phyloP scores from a whole-genome alignment of 1,140 invertebrate species.

The Asbolus verrucosus region DNA sequence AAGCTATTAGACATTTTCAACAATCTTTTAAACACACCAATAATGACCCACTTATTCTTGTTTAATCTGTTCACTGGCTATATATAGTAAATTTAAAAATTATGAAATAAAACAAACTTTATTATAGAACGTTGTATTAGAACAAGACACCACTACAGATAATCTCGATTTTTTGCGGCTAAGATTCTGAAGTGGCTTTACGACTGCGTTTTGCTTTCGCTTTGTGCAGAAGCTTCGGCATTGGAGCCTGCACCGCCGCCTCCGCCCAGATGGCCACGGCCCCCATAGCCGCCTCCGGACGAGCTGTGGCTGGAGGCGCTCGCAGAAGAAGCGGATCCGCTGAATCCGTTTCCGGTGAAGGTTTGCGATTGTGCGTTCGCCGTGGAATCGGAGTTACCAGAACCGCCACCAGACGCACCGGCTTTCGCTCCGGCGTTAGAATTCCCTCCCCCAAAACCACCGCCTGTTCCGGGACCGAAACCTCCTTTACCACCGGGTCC shows the following conservation, averaged over 20 bases:
- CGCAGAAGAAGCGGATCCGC: slow-evolving; percentile 31
- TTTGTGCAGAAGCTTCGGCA: slow-evolving; percentile 8
- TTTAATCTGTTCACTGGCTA: too few relatives aligned
- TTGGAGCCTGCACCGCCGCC: not conserved
- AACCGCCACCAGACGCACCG: slow-evolving; percentile 14
- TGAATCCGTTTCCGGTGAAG: slow-evolving; percentile 36
- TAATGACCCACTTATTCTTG: too few relatives aligned
- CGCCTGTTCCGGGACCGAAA: slow-evolving; percentile 5
- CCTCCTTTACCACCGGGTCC: not conserved
- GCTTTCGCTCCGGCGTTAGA: slow-evolving; percentile 19
- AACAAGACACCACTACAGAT: not conserved
- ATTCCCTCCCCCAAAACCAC: too few relatives aligned
- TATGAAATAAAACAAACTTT: too few relatives aligned
- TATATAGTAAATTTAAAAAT: too few relatives aligned
- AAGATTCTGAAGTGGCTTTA: too few relatives aligned
- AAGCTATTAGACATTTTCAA: too few relatives aligned
- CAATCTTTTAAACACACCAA: too few relatives aligned
- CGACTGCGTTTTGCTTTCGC: slow-evolving; percentile 12
- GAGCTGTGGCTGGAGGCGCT: slow-evolving; percentile 39
- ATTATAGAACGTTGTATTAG: too few relatives aligned
- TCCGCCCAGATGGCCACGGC: not conserved
- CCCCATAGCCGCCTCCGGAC: not conserved
- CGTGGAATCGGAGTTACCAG: slow-evolving; percentile 16
- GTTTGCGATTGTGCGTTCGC: slow-evolving; percentile 41
- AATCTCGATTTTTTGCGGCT: too few relatives aligned